Evolutionary conservation across 1,140 invertebrate genomes (phyloP), one percentile per base, ranked within the genome.

Genomic region (Cotesia typhae): DNA sequence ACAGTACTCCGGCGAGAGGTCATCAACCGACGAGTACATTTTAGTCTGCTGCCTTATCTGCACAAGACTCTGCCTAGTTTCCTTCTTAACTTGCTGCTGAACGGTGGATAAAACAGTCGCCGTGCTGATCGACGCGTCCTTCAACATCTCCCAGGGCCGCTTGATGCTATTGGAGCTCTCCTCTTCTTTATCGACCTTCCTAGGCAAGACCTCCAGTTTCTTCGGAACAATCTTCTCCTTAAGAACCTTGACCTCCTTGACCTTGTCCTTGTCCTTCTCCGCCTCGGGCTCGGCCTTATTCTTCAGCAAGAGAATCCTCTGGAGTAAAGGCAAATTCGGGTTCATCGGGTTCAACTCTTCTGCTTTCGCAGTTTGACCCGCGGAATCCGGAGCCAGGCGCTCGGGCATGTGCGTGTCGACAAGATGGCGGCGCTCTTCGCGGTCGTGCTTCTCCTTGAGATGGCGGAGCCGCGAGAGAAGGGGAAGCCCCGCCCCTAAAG

Each of bases 1-100:
- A 37, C 92, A 92, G 76, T 95, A 95, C 80, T 96, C 94, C 0
- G 94, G 94, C n/a, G 93, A 95, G 10, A 96, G 83, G 81, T 96
- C 94, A 78, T 95, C 94, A 4, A 95, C 92, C 7, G 94, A 95
- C 61, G 89, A 88, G 80, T 95, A 95, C 82, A 89, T 90, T 83
- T 92, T 93, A 0, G 88, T 89, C 71, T 87, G 87, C 71, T 86
- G 87, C 77, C 73, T 80, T 57, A 83, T 75, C 59, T 81, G 84
- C 41, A 74, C 82, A 63, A 79, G 79, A 14, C 80, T 83, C 60
- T 83, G 80, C 51, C 80, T 82, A 4, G 77, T n/a, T 38, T 76
- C 82, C 5, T 61, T 76, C 0, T 66, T 35, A 0, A 83, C 80
- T 2, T 83, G 78, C 17, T 76, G 78, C n/a, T n/a, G 78, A 6